These are phyloP conservation scores for Zaprionus inermis DNA, from an alignment of 1,140 invertebrate genomes.

Conservation along the genomic window DNA sequence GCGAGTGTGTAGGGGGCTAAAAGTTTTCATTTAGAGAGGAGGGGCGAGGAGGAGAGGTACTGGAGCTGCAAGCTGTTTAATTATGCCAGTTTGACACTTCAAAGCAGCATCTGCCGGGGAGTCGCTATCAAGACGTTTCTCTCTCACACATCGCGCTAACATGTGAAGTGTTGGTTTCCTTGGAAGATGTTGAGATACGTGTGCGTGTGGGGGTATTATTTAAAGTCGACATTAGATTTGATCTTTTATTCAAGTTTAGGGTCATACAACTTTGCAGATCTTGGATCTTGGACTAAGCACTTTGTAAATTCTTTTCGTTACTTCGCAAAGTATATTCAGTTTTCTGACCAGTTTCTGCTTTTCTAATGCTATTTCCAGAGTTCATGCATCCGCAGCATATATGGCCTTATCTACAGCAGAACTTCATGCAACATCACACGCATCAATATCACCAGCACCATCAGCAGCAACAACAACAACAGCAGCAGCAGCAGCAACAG, in stretches of 20 bases:
- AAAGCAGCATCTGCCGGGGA: conserved; percentile 62
- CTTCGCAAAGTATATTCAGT: not conserved
- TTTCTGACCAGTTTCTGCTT: not conserved
- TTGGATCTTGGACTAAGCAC: not conserved
- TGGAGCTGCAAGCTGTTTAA: conserved; percentile 61
- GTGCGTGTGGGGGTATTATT: not conserved
- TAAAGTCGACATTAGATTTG: conserved; percentile 7
- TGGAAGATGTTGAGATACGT: conserved; percentile 2
- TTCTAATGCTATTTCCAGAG: conserved; percentile 55
- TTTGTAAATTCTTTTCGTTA: not conserved
- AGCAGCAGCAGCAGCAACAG: conserved; percentile 30
- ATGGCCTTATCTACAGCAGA: conserved; percentile 84
- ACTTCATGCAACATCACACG: conserved; percentile 83
- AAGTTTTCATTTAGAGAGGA: conserved; percentile 41
- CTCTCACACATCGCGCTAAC: not conserved
- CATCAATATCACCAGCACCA: conserved; percentile 79
- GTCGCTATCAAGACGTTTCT: conserved; percentile 11
- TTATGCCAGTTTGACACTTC: conserved; percentile 83
- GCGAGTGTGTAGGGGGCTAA: conserved; percentile 18
- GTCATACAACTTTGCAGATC: not conserved
- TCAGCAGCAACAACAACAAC: conserved; percentile 54
- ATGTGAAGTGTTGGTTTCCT: conserved; percentile 27
- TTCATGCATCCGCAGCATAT: conserved; percentile 84
- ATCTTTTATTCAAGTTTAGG: not conserved
- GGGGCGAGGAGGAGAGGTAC: conserved; percentile 1